Percentiles rank a stretch among this genome's conserved stretches.
Evolutionary conservation across 2,888 invertebrate genomes (phyloP).

Genomic region (Eulithis prunata): DNA sequence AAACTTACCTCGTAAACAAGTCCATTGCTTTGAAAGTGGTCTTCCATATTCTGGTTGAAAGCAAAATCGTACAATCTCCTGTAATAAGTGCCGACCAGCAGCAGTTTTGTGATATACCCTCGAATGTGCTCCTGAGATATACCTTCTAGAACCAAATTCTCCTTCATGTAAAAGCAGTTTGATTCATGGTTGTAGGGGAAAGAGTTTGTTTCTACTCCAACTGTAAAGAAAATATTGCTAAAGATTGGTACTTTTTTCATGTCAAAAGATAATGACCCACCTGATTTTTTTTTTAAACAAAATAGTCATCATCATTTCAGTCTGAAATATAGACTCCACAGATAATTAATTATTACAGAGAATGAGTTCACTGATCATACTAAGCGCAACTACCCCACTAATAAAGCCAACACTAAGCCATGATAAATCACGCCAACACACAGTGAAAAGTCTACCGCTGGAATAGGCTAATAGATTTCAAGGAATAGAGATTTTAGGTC

Average conservation of each 20-base stretch:
- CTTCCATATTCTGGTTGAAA: slow-evolving; percentile 65
- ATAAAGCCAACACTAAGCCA: slow-evolving; percentile 27
- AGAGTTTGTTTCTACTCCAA: slow-evolving; percentile 84
- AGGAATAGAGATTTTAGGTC: no score
- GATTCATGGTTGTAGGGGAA: slow-evolving; percentile 74
- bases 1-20: slow-evolving; percentile 74
- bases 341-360: slow-evolving; percentile 6
- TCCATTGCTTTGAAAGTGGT: slow-evolving; percentile 69
- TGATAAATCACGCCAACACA: slow-evolving; percentile 54
- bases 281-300: no score
- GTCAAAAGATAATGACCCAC: no score
- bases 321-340: not conserved
- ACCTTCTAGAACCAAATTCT: slow-evolving; percentile 73
- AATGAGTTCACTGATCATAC: slow-evolving; percentile 5
- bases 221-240: slow-evolving; percentile 57
- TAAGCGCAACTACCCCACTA: slow-evolving; percentile 32
- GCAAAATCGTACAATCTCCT: slow-evolving; percentile 71
- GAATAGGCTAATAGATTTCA: no score
- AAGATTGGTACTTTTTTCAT: slow-evolving; percentile 12
- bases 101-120: slow-evolving; percentile 65
- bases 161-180: slow-evolving; percentile 72
- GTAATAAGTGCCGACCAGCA: slow-evolving; percentile 75
- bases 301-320: not conserved
- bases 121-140: slow-evolving; percentile 74
- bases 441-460: slow-evolving; percentile 33